Evolutionary conservation across 1,140 invertebrate species (phyloP).

Genomic region (Diorhabda sublineata): DNA sequence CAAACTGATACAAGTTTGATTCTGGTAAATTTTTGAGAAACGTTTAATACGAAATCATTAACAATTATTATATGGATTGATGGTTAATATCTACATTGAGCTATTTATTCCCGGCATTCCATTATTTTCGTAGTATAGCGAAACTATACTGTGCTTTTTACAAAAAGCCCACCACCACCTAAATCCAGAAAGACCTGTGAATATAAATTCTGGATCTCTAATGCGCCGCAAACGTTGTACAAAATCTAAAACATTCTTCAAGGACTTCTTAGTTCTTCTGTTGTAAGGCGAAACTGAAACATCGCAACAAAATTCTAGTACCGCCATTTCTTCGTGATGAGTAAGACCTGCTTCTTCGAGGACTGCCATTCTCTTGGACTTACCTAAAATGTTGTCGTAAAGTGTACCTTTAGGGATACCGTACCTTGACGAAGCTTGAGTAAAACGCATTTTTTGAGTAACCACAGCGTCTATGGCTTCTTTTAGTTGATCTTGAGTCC

Average conservation of each 20-base stretch:
- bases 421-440: slow-evolving; percentile 65
- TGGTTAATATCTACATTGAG: too few species aligned
- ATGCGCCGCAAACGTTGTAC: slow-evolving; percentile 59
- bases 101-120: not conserved
- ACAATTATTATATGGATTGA: too few species aligned
- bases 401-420: slow-evolving; percentile 74
- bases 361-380: slow-evolving; percentile 71
- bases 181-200: slow-evolving; percentile 65
- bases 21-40: slow-evolving; percentile 2
- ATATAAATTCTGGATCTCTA: slow-evolving; percentile 61
- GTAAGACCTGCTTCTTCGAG: slow-evolving; percentile 64
- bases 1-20: not conserved
- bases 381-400: slow-evolving; percentile 75
- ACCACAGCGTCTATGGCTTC: slow-evolving; percentile 72
- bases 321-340: slow-evolving; percentile 59
- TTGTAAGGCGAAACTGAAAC: slow-evolving; percentile 69
- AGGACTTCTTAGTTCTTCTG: slow-evolving; percentile 64
- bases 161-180: slow-evolving; percentile 80
- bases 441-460: slow-evolving; percentile 71
- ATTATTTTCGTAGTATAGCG: slow-evolving; percentile 56
- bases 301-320: slow-evolving; percentile 71
- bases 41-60: not conserved
- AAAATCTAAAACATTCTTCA: slow-evolving; percentile 60
- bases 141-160: slow-evolving; percentile 72
- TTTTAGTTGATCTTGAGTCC: slow-evolving; percentile 69